Base-by-base conservation (phyloP, 1,140 invertebrate species). In the Brachionus rubens region DNA sequence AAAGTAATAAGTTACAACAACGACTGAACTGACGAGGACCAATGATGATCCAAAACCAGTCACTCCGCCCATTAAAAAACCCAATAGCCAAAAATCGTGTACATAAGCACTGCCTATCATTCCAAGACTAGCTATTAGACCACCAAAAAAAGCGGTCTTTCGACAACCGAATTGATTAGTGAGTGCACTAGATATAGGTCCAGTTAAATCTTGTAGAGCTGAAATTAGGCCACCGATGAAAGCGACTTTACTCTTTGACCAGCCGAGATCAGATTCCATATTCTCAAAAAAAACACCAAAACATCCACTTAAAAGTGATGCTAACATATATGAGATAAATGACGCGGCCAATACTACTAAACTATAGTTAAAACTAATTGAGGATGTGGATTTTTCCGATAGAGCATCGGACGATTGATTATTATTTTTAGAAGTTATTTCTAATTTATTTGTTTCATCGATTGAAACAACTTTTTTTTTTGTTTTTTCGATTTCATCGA, bases 271-370 rank as follows among this genome's bases (percentile, higher is more conserved):
- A 21, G 68, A 24, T 30, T 72, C 46, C 46, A 72, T 50, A 54
- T 54, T 72, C 41, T 72, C 68, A 26, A 72, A 72, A 46, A 72
- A 72, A 26, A 72, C 47, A 21, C 68, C 68, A 50, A 72, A 72
- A 46, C 68, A 72, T 33, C 43, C 36, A 26, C 46, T 24, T 12
- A 72, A 16, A 9, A 72, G 28, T 12, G 68, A 72, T 21, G 68
- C 68, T 26, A 72, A 16, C 68, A 72, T 72, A 19, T 72, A 72
- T 3, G 68, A 28, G 19, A 72, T 26, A 54, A 72, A 72, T 4
- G 68, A 72, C 10, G 68, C 68, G n/a, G 9, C 43, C 6, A 72
- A 19, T 6, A 72, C 50, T 21, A 72, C 68, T 36, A 50, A 24
- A 28, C 50, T 72, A 54, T 28, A 54, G 12, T 72, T 72, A 36